Conservation (phyloP, 2,113 vertebrate species). For the Syrmaticus mikado region DNA sequence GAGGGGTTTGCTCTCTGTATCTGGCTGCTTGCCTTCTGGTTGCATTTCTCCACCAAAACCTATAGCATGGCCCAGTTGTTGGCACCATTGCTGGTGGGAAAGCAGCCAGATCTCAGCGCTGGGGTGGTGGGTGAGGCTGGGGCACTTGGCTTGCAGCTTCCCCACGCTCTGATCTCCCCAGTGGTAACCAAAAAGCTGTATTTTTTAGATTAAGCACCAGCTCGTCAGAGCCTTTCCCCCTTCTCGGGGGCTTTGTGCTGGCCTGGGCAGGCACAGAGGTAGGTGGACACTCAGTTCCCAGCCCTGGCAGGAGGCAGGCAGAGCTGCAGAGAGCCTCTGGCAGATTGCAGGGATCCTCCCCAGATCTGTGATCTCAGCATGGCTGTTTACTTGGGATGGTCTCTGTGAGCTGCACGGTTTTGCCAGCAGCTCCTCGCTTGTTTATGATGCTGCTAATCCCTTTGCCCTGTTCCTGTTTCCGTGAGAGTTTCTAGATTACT, state of each 20-base stretch:
- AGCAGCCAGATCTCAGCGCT: rapidly evolving
- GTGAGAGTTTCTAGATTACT: background rate
- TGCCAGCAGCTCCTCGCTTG: background rate
- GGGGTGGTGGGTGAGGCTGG: background rate
- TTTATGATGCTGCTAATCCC: background rate
- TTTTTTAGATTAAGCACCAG: background rate
- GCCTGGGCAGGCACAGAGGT: rapidly evolving
- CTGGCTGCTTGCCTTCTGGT: background rate
- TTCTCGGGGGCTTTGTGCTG: background rate
- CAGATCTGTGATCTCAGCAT: rapidly evolving
- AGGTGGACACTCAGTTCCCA: background rate
- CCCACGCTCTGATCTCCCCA: rapidly evolving
- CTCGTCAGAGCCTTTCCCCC: background rate
- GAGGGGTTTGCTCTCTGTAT: rapidly evolving
- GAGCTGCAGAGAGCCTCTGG: background rate
- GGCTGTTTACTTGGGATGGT: background rate
- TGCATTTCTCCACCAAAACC: rapidly evolving
- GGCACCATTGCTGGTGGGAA: background rate
- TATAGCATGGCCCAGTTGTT: background rate
- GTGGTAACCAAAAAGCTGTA: background rate
- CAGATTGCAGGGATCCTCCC: background rate
- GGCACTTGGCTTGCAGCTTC: background rate
- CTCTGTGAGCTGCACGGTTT: background rate
- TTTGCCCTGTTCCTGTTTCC: background rate
- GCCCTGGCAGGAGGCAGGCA: background rate